These are phyloP conservation scores for Vanessa atalanta DNA, from an alignment of 1,140 invertebrate species.

Conservation along the genomic window DNA sequence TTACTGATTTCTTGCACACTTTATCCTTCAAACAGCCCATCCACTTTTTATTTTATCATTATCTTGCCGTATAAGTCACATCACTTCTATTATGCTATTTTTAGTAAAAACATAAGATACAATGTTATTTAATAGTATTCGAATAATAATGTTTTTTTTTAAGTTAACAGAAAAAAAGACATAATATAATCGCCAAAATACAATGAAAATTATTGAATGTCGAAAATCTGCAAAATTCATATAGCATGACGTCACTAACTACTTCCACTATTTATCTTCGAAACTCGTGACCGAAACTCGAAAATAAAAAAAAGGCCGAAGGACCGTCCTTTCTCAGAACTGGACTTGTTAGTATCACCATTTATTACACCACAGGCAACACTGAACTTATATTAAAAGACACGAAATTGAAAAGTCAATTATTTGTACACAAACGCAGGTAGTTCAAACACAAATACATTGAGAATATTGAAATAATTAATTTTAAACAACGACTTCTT, in stretches of 20 bases:
- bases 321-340: conserved; percentile 66
- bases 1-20: no score
- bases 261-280: conserved; percentile 70
- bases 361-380: conserved; percentile 73
- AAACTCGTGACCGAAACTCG: conserved; percentile 71
- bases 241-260: conserved; percentile 58
- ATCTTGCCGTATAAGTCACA: no score
- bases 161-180: not conserved
- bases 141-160: no score
- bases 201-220: not conserved
- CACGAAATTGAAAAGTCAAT: conserved; percentile 63
- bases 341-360: conserved; percentile 74
- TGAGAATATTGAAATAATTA: conserved; percentile 1
- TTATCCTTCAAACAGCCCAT: no score
- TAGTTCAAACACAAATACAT: conserved; percentile 17
- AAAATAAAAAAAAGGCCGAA: conserved; percentile 56
- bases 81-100: no score
- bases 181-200: not conserved
- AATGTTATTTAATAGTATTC: no score
- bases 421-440: conserved; percentile 46
- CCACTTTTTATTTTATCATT: no score
- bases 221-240: conserved; percentile 15
- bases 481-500: not conserved
- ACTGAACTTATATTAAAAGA: conserved; percentile 47
- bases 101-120: no score